phyloP scores from a whole-genome alignment of 2,888 invertebrate genomes.

The Aricia artaxerxes region DNA sequence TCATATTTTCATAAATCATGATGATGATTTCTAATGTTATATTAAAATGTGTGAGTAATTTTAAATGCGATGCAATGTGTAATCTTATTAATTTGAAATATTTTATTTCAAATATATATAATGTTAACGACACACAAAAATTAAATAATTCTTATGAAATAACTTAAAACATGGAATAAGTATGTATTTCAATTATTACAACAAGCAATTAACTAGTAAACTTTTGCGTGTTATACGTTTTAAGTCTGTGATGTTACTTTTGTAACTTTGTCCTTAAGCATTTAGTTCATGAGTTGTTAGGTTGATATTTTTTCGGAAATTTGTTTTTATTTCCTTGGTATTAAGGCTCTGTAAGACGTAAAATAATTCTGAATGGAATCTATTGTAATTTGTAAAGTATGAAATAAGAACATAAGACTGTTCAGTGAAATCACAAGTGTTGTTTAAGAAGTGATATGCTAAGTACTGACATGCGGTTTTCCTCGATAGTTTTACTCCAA shows the following conservation, averaged over 20 bases:
- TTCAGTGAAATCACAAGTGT: neutral
- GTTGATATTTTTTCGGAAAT: neutral
- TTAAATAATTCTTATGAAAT: neutral
- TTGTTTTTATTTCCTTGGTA: neutral
- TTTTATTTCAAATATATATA: neutral
- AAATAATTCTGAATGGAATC: neutral
- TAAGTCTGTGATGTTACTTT: conserved; percentile 4
- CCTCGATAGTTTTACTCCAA: no score
- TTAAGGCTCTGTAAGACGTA: neutral
- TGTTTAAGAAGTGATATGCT: neutral
- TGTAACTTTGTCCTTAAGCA: neutral
- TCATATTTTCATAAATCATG: conserved; percentile 7
- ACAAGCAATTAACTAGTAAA: neutral
- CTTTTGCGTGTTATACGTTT: neutral
- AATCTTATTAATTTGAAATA: neutral
- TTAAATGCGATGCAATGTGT: neutral
- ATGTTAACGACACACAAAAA: neutral
- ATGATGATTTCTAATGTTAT: neutral
- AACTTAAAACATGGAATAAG: neutral
- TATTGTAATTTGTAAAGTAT: neutral
- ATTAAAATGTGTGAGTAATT: conserved; percentile 6
- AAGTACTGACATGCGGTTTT: no score
- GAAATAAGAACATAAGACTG: neutral
- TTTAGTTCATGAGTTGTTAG: neutral
- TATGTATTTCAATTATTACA: neutral